Base-by-base conservation (phyloP, 2,888 invertebrate species). In the Argyresthia albistria region DNA sequence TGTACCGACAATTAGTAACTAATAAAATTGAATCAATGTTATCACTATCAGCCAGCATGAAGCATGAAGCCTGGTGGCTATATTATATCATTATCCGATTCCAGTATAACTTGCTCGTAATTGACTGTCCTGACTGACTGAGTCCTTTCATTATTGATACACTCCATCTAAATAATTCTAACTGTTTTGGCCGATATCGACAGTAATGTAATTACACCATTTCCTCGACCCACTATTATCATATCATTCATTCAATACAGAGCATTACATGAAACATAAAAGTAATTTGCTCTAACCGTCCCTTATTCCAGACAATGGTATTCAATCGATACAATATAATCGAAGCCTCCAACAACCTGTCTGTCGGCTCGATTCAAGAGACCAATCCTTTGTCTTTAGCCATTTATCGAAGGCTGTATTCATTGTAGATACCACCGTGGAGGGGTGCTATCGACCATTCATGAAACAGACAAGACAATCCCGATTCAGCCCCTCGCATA, bases 241-340 rank as follows among this genome's bases (percentile, higher is more conserved):
- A n/a, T n/a, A n/a, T n/a, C n/a, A n/a, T 25, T 25, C 25, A 6
- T 25, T 25, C 25, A 25, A 25, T 25, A 47, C 12, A 60, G 59
- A 61, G 64, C 66, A 65, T 10, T 12, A 47, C 35, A 35, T 77
- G 79, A 78, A 77, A 72, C 75, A 77, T 76, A 82, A 81, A 83
- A 81, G 83, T 84, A 84, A 86, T 86, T 84, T 86, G 83, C 83
- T 76, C 76, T 78, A 81, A 82, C 81, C 82, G 82, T 80, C 80
- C 71, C 77, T 83, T 79, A 80, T 83, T 77, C 76, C 74, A 63
- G 66, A 86, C 84, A 86, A 84, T 68, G 63, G 64, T 78, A 69
- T 80, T 79, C 78, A 81, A 83, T 82, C 84, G 81, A 86, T 83
- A 84, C 84, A 84, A 84, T 81, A 82, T 83, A 82, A 83, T 83